Evolutionary conservation across 2,888 invertebrate species (phyloP), one percentile per base, ranked within the genome.

Genomic region (Hydroisotoma schaefferi): DNA sequence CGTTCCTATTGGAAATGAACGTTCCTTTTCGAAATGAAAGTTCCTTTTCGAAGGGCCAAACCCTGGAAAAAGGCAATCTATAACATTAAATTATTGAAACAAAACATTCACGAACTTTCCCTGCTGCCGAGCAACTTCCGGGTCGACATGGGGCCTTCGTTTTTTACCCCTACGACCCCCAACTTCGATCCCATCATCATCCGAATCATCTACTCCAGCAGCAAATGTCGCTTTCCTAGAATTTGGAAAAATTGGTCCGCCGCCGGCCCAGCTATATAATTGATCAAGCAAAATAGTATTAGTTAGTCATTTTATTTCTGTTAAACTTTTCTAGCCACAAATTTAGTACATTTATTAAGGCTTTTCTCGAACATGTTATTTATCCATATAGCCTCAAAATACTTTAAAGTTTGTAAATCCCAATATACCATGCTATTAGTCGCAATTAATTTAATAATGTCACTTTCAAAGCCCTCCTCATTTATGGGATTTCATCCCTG

Each of bases 111-210:
- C 57, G 38, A 51, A 66, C 66, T 67, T 67, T 38, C 67, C 67
- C 33, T 59, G 57, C 48, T 61, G 61, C 29, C 63, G 61, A 56
- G 63, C 63, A 44, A 63, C 52, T 22, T 61, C 56, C 8, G 67
- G 67, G 38, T 67, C 63, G 2, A 54, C 54, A 18, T 53, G 40
- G 2, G n/a, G n/a, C n/a, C n/a, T n/a, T n/a, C 20, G 27, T 6
- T 37, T 51, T 22, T 53, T 47, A 20, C 33, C 26, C 22, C n/a
- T 25, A 33, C 23, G 12, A 18, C n/a, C 10, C 12, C 38, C 28
- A 6, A 51, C 55, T 40, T 40, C 40, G 20, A 22, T 23, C 4
- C 12, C 4, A 46, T 23, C 15, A 12, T 27, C 57, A 6, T 44
- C 47, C 4, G 46, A 52, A 27, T 54, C 61, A n/a, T 23, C 40